Conservation (phyloP, 2,888 invertebrate species). For the Meghimatium bilineatum region DNA sequence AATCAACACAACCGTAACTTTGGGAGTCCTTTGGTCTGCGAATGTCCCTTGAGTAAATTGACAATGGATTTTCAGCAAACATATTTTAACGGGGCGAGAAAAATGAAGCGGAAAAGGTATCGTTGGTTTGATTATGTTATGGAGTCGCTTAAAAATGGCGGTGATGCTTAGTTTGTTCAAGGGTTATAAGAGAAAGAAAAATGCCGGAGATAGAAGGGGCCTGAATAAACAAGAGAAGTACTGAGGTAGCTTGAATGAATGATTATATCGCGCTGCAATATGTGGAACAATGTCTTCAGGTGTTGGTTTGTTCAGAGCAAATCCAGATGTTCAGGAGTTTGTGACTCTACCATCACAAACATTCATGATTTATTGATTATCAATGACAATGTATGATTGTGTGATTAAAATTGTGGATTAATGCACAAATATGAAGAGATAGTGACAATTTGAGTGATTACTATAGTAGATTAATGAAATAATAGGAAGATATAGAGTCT, state of each 20-base stretch:
- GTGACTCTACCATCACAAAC: not conserved
- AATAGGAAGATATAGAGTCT: too few relatives aligned
- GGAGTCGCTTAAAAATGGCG: not conserved
- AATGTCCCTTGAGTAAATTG: constrained; percentile 26
- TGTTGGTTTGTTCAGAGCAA: not conserved
- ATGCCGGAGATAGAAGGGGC: not conserved
- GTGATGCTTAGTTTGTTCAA: constrained; percentile 4
- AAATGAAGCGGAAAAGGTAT: constrained; percentile 12
- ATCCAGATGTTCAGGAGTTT: not conserved
- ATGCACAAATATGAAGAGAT: too few relatives aligned
- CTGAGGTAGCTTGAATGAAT: not conserved
- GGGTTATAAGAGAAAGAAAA: not conserved
- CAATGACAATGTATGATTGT: not conserved
- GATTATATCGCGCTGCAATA: not conserved
- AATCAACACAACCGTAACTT: constrained; percentile 32
- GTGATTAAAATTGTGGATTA: too few relatives aligned
- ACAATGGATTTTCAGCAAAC: constrained; percentile 38
- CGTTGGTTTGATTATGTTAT: constrained; percentile 35
- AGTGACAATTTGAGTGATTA: too few relatives aligned
- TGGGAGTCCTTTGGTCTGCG: not conserved
- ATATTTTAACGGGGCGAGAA: constrained; percentile 1
- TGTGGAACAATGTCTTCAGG: not conserved
- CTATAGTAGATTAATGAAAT: too few relatives aligned
- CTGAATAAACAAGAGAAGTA: not conserved
- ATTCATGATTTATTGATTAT: not conserved